Evolutionary conservation across 2,113 vertebrate species (phyloP).

Genomic region (Pterophyllum scalare): DNA sequence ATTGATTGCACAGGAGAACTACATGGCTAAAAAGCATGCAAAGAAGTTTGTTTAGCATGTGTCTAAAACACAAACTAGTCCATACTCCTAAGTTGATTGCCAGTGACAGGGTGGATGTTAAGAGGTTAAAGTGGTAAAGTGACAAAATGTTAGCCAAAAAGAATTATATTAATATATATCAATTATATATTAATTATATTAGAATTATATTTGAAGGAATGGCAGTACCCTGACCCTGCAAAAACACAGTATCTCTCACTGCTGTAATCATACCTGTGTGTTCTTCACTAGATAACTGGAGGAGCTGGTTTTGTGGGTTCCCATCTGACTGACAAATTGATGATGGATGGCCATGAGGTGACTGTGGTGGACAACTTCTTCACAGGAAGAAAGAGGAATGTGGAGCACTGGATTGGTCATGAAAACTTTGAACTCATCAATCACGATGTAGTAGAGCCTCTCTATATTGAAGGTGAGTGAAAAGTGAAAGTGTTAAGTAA

Average conservation of each 20-base stretch:
- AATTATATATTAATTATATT: no score
- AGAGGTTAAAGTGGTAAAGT: not conserved
- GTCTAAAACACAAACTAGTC: no score
- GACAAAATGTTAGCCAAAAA: not conserved
- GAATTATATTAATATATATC: no score
- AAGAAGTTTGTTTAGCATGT: no score
- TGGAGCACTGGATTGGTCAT: slow-evolving; percentile 99
- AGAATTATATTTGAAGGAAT: no score
- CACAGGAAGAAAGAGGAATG: slow-evolving; percentile 97
- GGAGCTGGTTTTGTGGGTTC: slow-evolving; percentile 98
- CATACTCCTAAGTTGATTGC: not conserved
- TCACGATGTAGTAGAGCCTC: slow-evolving; percentile 97
- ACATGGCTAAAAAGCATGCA: not conserved
- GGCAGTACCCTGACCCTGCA: not conserved
- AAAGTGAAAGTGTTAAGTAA: not conserved
- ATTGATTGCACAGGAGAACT: not conserved
- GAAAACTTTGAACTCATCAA: slow-evolving; percentile 99
- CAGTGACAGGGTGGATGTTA: not conserved
- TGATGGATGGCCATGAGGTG: slow-evolving; percentile 99
- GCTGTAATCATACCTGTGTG: not conserved
- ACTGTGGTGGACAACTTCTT: slow-evolving; percentile 99
- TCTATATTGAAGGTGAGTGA: slow-evolving; percentile 95
- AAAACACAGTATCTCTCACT: not conserved
- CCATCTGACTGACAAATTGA: slow-evolving; percentile 98
- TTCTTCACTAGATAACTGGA: slow-evolving; percentile 89